phyloP scores from a whole-genome alignment of 2,797 vertebrate genomes.

The Halcyon leucocephala region DNA sequence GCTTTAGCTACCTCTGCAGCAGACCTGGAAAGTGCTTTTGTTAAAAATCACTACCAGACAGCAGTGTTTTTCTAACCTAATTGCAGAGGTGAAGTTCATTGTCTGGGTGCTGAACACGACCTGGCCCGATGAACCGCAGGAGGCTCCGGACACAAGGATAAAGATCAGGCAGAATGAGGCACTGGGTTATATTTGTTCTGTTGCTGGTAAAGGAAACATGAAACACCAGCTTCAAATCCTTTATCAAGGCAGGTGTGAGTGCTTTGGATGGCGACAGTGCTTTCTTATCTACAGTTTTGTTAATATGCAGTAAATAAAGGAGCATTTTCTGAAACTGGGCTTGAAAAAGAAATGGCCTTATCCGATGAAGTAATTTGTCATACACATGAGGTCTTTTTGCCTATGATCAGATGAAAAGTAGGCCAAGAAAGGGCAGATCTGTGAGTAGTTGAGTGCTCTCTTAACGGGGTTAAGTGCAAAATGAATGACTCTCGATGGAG shows the following conservation, averaged over 20 bases:
- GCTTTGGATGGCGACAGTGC: not conserved
- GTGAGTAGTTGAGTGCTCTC: not conserved
- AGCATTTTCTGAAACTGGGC: not conserved
- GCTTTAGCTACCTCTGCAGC: not conserved
- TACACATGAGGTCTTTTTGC: not conserved
- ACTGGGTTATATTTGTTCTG: not conserved
- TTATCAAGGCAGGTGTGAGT: not conserved
- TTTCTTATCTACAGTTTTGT: not conserved
- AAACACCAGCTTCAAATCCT: not conserved
- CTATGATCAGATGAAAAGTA: not conserved
- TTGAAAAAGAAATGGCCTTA: not conserved
- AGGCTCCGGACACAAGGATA: not conserved
- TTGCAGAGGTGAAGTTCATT: not conserved
- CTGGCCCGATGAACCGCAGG: not conserved
- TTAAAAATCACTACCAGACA: not conserved
- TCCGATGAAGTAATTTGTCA: not conserved
- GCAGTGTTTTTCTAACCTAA: not conserved
- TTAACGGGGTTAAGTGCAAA: not conserved
- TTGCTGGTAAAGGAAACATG: not conserved
- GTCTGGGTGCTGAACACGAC: fast-evolving
- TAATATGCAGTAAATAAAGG: not conserved
- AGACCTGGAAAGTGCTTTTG: not conserved
- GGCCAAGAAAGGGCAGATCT: not conserved
- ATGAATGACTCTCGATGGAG: not conserved
- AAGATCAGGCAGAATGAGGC: not conserved